phyloP scores from a whole-genome alignment of 2,113 vertebrate species.

The Cacatua alba region DNA sequence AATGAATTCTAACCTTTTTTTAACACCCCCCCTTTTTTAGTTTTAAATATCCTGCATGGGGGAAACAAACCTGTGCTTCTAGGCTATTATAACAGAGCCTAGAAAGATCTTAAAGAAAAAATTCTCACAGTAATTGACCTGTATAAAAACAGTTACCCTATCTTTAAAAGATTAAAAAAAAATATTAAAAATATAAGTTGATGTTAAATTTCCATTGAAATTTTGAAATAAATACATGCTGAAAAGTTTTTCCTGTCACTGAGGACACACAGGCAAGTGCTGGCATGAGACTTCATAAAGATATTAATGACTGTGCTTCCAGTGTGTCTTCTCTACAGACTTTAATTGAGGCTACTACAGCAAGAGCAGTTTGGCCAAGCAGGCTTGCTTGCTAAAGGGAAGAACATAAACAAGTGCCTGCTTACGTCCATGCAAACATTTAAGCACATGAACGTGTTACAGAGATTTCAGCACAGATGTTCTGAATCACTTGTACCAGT shows the following conservation, averaged over 20 bases:
- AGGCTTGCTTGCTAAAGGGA: neutral
- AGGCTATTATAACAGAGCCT: neutral
- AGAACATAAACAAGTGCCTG: neutral
- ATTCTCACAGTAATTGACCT: neutral
- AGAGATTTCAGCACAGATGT: neutral
- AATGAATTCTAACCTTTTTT: neutral
- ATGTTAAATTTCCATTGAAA: neutral
- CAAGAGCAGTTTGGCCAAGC: neutral
- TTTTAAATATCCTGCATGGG: neutral
- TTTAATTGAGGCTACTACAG: neutral
- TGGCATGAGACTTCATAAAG: neutral
- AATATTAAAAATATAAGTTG: neutral
- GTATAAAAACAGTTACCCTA: neutral
- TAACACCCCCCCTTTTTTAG: neutral
- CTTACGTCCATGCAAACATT: neutral
- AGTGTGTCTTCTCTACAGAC: neutral
- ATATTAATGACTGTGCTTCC: neutral
- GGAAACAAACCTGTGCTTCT: neutral
- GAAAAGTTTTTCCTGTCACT: neutral
- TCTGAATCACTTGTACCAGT: neutral
- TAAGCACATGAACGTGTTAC: neutral
- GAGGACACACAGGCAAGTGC: neutral
- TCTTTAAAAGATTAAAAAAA: neutral
- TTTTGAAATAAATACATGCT: neutral
- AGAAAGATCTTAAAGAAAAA: neutral